phyloP scores from a whole-genome alignment of 2,113 vertebrate species.

The Pygoscelis adeliae region DNA sequence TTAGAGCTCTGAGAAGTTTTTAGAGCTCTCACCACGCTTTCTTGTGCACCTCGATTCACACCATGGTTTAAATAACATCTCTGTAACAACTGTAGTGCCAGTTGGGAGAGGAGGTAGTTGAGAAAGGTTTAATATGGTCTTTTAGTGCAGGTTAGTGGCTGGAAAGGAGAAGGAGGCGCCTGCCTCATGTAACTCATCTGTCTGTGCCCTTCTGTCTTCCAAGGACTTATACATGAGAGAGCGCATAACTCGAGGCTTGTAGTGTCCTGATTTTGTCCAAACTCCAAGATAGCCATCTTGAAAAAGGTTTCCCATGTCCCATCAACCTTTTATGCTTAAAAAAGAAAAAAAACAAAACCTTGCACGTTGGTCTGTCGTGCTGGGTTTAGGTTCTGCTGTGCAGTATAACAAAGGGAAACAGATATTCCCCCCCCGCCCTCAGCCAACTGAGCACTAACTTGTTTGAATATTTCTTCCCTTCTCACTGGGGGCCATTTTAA shows the following conservation, averaged over 20 bases:
- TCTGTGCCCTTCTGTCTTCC: not conserved
- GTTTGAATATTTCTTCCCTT: constrained; percentile 11
- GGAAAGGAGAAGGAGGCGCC: not conserved
- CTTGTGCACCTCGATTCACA: not conserved
- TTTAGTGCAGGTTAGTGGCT: not conserved
- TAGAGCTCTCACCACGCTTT: not conserved
- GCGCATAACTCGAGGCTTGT: fast-evolving
- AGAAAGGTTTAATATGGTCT: not conserved
- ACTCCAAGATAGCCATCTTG: not conserved
- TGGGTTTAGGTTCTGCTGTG: not conserved
- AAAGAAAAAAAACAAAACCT: not conserved
- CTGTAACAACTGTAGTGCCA: not conserved
- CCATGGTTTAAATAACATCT: not conserved
- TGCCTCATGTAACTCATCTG: not conserved
- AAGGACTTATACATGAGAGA: not conserved
- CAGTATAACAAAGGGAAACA: constrained; percentile 3
- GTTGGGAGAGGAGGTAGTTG: not conserved
- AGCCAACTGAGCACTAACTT: not conserved
- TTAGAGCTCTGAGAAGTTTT: not conserved
- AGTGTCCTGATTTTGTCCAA: not conserved
- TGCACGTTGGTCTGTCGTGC: not conserved
- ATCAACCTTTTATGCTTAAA: not conserved
- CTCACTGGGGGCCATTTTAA: constrained; percentile 20
- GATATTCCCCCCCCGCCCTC: not conserved
- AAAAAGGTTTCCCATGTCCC: not conserved